Conservation (phyloP, 2,888 invertebrate genomes). For the Leptogaster cylindrica region DNA sequence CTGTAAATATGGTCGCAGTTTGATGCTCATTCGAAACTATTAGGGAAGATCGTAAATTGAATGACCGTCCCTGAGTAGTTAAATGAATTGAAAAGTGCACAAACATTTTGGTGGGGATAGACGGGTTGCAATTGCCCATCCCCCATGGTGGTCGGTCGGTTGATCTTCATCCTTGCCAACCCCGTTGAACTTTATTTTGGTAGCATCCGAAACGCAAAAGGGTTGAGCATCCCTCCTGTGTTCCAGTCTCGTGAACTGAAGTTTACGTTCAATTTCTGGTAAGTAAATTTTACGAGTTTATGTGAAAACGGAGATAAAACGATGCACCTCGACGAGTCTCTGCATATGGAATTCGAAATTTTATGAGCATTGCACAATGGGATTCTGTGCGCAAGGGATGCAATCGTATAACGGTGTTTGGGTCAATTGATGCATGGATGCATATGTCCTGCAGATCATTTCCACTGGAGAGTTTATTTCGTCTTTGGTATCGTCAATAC, state of each 20-base stretch:
- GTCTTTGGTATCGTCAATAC: conserved; percentile 16
- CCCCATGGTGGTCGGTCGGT: not conserved
- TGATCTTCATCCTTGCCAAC: not conserved
- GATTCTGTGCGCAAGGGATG: not conserved
- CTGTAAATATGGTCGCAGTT: conserved; percentile 13
- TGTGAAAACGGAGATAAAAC: conserved; percentile 28
- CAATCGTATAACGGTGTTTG: conserved; percentile 6
- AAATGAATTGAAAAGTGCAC: conserved; percentile 38
- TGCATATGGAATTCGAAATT: conserved; percentile 11
- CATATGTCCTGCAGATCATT: conserved; percentile 39
- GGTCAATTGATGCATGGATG: conserved; percentile 35
- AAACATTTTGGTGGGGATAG: not conserved
- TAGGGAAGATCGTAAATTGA: conserved; percentile 30
- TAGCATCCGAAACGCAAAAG: conserved; percentile 2
- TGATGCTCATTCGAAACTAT: conserved; percentile 27
- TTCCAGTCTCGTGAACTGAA: not conserved
- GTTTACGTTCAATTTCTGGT: conserved; percentile 39
- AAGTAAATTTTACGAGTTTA: conserved; percentile 38
- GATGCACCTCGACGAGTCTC: conserved; percentile 24
- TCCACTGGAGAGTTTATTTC: conserved; percentile 7
- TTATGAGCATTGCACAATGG: conserved; percentile 1
- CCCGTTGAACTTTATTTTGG: conserved; percentile 12
- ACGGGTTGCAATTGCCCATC: not conserved
- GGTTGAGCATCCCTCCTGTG: not conserved
- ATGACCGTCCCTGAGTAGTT: conserved; percentile 18